Conservation (phyloP, 2,797 vertebrate species). For the Tympanoctomys barrerae region DNA sequence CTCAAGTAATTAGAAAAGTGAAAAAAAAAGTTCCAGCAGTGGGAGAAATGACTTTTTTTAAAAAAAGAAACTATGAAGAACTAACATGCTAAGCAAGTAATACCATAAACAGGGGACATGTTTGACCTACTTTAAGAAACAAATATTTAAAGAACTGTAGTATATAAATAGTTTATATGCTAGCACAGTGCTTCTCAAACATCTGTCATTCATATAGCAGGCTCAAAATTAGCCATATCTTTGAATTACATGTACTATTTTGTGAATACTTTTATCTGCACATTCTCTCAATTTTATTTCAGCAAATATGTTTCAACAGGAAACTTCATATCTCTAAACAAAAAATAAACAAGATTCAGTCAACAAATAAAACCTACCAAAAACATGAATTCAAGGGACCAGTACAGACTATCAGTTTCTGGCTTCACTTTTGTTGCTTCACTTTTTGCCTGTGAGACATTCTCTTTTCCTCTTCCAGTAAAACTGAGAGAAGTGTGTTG, state of each 20-base stretch:
- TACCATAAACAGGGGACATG: slow-evolving; percentile 3
- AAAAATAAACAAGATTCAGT: not conserved
- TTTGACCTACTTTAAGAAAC: slow-evolving; percentile 65
- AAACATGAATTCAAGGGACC: not conserved
- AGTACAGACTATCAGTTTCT: not conserved
- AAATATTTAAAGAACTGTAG: slow-evolving; percentile 63
- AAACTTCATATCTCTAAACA: not conserved
- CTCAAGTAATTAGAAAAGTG: slow-evolving; percentile 47
- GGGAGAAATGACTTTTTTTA: slow-evolving; percentile 29
- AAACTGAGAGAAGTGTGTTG: not conserved
- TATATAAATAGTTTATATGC: not conserved
- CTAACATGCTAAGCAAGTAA: slow-evolving; percentile 27
- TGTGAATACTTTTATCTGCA: slow-evolving; percentile 17
- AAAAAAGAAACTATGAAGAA: slow-evolving; percentile 41
- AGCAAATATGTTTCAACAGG: slow-evolving; percentile 30
- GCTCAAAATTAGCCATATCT: not conserved
- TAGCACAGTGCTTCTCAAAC: not conserved
- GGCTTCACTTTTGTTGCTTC: not conserved
- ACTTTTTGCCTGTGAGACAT: not conserved
- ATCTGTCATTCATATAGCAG: slow-evolving; percentile 12
- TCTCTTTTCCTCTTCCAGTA: not conserved
- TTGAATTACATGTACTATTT: not conserved
- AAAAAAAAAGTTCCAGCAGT: not conserved
- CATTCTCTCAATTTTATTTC: not conserved
- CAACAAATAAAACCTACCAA: slow-evolving; percentile 29